phyloP scores from a whole-genome alignment of 2,113 vertebrate genomes.

The Oncorhynchus nerka region DNA sequence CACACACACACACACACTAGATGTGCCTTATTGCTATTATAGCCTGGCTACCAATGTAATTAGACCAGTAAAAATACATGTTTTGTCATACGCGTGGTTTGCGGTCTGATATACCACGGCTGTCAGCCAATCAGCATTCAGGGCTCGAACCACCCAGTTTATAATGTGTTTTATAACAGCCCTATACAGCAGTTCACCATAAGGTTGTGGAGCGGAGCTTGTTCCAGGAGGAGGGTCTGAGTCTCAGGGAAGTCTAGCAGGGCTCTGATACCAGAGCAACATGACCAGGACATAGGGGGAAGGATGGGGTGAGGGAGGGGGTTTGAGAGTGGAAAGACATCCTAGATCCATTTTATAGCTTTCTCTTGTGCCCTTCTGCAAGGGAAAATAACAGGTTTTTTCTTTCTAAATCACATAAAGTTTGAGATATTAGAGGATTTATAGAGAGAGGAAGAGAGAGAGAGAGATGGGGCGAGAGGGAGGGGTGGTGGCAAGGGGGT shows the following conservation, averaged over 20 bases:
- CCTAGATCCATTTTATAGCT: constrained; percentile 61
- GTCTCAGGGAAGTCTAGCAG: constrained; percentile 32
- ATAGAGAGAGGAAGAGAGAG: constrained; percentile 75
- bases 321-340: constrained; percentile 64
- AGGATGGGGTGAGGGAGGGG: constrained; percentile 6
- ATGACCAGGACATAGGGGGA: constrained; percentile 45
- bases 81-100: too few relatives aligned
- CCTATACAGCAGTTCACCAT: not conserved
- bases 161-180: constrained; percentile 18
- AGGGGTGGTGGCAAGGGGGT: constrained; percentile 80
- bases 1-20: too few relatives aligned
- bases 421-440: constrained; percentile 80
- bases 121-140: too few relatives aligned
- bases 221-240: constrained; percentile 3
- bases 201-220: constrained; percentile 34
- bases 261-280: constrained; percentile 51
- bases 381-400: constrained; percentile 47
- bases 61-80: too few relatives aligned
- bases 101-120: too few relatives aligned
- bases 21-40: too few relatives aligned
- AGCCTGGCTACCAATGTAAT: too few relatives aligned
- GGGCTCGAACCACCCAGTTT: too few relatives aligned
- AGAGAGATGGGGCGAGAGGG: constrained; percentile 48
- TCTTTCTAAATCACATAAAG: constrained; percentile 71
- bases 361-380: constrained; percentile 65